A percentile compares a stretch with the other conserved stretches of the same genome.
Conservation (phyloP, 2,113 vertebrate species). For the Lates calcarifer region DNA sequence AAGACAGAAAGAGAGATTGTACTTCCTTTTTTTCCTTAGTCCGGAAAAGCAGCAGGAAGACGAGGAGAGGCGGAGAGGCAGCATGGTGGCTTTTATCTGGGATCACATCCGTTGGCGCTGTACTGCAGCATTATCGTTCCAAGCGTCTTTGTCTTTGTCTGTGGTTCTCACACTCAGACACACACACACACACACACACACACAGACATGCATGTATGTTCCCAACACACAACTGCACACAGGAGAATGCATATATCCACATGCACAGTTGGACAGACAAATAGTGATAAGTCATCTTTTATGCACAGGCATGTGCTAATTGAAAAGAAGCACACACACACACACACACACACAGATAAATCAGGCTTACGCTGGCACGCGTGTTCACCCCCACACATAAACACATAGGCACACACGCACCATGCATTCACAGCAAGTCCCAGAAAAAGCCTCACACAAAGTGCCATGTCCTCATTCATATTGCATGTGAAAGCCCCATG, state of each 20-base stretch:
- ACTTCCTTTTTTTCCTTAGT: slow-evolving; percentile 46
- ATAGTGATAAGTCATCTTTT: slow-evolving; percentile 45
- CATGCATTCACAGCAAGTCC: slow-evolving; percentile 32
- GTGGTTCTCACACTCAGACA: slow-evolving; percentile 28
- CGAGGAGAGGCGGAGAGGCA: slow-evolving; percentile 43
- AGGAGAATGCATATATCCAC: slow-evolving; percentile 20
- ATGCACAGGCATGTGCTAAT: slow-evolving; percentile 62
- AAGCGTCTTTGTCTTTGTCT: slow-evolving; percentile 72
- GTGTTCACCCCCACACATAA: slow-evolving; percentile 3
- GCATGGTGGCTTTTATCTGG: slow-evolving; percentile 72
- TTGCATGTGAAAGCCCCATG: slow-evolving; percentile 62
- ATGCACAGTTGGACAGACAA: slow-evolving; percentile 36
- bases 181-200: slow-evolving; percentile 22
- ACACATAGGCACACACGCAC: slow-evolving; percentile 22
- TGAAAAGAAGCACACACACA: slow-evolving; percentile 51
- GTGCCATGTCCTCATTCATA: slow-evolving; percentile 67
- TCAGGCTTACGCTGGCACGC: slow-evolving; percentile 7
- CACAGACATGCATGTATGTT: background rate
- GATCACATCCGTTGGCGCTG: slow-evolving; percentile 70
- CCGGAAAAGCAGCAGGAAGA: slow-evolving; percentile 71
- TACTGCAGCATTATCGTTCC: slow-evolving; percentile 62
- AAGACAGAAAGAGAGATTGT: slow-evolving; percentile 45
- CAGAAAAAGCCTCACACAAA: slow-evolving; percentile 41
- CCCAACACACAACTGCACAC: slow-evolving; percentile 44
- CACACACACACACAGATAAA: slow-evolving; percentile 37